Evolutionary conservation across 2,113 vertebrate species (phyloP).

Genomic region (Varanus salvator): DNA sequence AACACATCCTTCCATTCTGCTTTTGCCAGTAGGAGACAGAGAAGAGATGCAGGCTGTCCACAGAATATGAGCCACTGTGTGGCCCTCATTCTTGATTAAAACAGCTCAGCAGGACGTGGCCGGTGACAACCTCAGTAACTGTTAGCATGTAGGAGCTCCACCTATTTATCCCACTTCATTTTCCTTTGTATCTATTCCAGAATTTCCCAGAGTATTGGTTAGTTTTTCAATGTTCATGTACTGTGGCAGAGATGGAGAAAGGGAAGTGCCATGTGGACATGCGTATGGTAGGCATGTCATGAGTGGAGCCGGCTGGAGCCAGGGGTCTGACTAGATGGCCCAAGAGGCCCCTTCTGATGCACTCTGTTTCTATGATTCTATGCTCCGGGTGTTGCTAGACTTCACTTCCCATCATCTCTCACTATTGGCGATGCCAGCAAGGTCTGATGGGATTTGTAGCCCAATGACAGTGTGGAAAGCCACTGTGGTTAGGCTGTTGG

Average conservation of each 20-base stretch:
- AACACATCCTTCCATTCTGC: neutral
- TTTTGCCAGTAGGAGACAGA: neutral
- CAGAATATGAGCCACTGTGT: fast-evolving
- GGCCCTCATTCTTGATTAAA: fast-evolving
- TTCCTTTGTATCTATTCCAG: neutral
- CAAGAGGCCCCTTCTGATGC: no score
- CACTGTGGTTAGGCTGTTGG: no score
- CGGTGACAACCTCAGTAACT: neutral
- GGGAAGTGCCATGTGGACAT: no score
- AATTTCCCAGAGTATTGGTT: neutral
- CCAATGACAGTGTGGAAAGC: no score
- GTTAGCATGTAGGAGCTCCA: neutral
- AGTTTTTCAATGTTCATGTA: neutral
- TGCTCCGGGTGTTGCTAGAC: no score
- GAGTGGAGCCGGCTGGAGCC: no score
- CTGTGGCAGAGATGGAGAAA: neutral
- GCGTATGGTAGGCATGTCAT: no score
- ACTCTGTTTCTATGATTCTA: no score
- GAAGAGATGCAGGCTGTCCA: fast-evolving
- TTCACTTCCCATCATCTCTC: no score
- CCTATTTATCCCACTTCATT: neutral
- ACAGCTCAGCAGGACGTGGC: fast-evolving
- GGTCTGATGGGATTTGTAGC: no score
- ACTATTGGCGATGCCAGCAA: no score
- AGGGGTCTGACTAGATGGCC: no score